These are phyloP conservation scores for Rhizoglyphus robini DNA, from an alignment of 1,140 invertebrate species.

Conservation along the genomic window DNA sequence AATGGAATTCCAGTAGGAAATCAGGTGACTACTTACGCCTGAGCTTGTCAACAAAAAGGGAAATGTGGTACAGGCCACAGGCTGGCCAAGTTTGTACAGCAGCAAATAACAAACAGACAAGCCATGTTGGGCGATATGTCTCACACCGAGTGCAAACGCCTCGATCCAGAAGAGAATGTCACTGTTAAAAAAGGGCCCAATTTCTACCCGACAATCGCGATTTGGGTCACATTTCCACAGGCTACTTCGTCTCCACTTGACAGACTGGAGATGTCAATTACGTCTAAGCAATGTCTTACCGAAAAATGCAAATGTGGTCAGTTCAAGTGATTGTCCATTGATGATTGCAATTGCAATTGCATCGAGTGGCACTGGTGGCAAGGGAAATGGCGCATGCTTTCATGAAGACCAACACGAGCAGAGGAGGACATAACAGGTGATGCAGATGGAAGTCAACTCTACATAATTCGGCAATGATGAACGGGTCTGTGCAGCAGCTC, in stretches of 20 bases:
- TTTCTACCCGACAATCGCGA: conserved; percentile 39
- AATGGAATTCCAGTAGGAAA: conserved; percentile 38
- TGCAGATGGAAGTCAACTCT: too few species aligned
- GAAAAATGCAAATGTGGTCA: too few species aligned
- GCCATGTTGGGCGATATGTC: conserved; percentile 20
- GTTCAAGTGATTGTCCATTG: too few species aligned
- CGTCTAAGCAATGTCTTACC: conserved; percentile 37
- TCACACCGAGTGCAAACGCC: too few species aligned
- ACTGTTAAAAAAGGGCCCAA: conserved; percentile 36
- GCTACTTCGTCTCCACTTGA: conserved; percentile 31
- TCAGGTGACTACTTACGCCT: conserved; percentile 28
- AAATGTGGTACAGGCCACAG: conserved; percentile 28
- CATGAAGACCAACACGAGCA: too few species aligned
- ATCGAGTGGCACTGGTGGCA: too few species aligned
- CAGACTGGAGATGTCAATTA: conserved; percentile 34
- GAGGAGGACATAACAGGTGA: too few species aligned
- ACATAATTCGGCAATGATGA: too few species aligned
- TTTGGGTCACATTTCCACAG: conserved; percentile 37
- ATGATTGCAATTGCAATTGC: too few species aligned
- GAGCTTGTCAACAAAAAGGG: conserved; percentile 36
- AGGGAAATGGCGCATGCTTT: too few species aligned
- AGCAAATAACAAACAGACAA: conserved; percentile 26
- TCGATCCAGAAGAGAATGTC: conserved; percentile 28
- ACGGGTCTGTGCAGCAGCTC: too few species aligned
- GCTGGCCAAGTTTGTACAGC: conserved; percentile 30